These are phyloP conservation scores for Lepisosteus oculatus DNA, from an alignment of 2,113 vertebrate species.

Conservation along the genomic window DNA sequence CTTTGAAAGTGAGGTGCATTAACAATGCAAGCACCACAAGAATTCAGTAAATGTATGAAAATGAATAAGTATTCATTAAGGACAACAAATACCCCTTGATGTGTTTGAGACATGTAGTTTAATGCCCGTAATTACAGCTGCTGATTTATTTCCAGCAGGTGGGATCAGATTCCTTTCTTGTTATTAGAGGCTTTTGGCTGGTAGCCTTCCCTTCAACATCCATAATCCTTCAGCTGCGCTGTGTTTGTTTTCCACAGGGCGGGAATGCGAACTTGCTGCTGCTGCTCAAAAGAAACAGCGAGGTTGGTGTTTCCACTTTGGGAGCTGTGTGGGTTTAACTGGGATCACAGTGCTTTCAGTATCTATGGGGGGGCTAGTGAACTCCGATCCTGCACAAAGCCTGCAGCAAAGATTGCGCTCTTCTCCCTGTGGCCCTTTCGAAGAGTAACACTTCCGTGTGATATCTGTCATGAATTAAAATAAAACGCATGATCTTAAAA, in stretches of 20 bases:
- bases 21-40: constrained; percentile 12
- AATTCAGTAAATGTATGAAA: constrained; percentile 31
- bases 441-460: too few species aligned
- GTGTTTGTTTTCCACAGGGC: constrained; percentile 68
- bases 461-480: too few species aligned
- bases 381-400: too few species aligned
- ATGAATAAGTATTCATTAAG: constrained; percentile 26
- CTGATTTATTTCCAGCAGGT: neutral
- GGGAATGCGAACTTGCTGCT: constrained; percentile 82
- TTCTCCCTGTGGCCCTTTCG: too few species aligned
- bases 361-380: too few species aligned
- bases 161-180: constrained; percentile 10
- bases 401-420: too few species aligned
- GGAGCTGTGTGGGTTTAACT: neutral
- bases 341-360: neutral
- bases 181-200: constrained; percentile 29
- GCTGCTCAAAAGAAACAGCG: constrained; percentile 87
- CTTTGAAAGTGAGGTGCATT: constrained; percentile 42
- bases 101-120: neutral
- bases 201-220: neutral
- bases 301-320: constrained; percentile 70
- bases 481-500: too few species aligned
- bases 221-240: constrained; percentile 36
- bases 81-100: neutral
- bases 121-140: constrained; percentile 24